Evolutionary conservation across 1,140 invertebrate species (phyloP), one percentile per base, ranked within the genome.

Genomic region (Magallana angulata): DNA sequence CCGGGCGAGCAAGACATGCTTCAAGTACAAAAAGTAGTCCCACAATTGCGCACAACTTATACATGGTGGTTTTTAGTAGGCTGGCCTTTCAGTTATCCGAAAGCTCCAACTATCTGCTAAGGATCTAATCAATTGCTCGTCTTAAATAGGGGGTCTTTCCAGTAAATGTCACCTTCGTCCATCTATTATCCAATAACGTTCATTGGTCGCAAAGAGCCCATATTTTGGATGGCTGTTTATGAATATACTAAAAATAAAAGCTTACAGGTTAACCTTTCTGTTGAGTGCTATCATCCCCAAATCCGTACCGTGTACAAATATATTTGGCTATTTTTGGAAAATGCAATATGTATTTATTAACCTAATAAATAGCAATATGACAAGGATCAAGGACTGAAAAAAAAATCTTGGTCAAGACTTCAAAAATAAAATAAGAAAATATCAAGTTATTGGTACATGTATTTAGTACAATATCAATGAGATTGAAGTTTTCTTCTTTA

Each of bases 1-100:
- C 68, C 12, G 68, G 68, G n/a, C 68, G 68, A 71, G 68, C 68
- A 18, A 71, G 9, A 30, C 68, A 71, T 71, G 68, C 68, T 24
- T 71, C 68, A 24, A 71, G 24, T 6, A 71, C 24, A 71, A 71
- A 71, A 1, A 71, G 68, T 24, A 71, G 36, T 71, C 68, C 68
- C 12, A 71, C 36, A 9, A 71, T 9, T 30, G 68, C 68, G 68
- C 68, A 71, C 68, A 71, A 71, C 68, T 71, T 71, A 71, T 71
- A 71, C 68, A 71, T 71, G 60, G 60, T 62, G 60, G 60, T 62
- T 30, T 3, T 71, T 9, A 71, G 36, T 30, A 30, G 12, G 7
- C 36, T 71, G 68, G 68, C 68, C 68, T 71, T 71, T 71, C 68
- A 71, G 68, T 6, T 71, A 30, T 71, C 68, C 36, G 68, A 71